These are phyloP conservation scores for Neuroterus valhalla DNA, from an alignment of 1,140 invertebrate genomes.

Conservation along the genomic window DNA sequence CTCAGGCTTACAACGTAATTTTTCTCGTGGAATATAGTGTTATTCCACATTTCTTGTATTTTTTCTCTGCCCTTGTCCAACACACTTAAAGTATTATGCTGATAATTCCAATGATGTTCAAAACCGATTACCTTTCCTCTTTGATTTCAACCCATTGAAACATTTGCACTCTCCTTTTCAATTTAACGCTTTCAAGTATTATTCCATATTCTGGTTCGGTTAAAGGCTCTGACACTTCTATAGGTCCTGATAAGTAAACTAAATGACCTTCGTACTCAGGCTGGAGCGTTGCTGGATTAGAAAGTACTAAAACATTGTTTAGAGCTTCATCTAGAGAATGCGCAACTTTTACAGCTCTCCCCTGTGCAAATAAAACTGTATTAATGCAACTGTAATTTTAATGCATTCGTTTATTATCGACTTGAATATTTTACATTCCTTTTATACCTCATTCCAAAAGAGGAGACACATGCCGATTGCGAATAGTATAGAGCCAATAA, in stretches of 20 bases:
- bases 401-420: conserved; percentile 11
- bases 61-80: too few species aligned
- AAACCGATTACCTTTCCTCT: conserved; percentile 78
- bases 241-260: conserved; percentile 84
- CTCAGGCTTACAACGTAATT: too few species aligned
- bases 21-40: too few species aligned
- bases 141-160: conserved; percentile 91
- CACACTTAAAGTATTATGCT: too few species aligned
- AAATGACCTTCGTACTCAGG: conserved; percentile 83
- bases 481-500: conserved; percentile 78
- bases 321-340: conserved; percentile 83
- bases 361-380: conserved; percentile 70
- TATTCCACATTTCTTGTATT: too few species aligned
- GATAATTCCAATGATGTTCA: conserved; percentile 12
- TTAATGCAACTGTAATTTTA: conserved; percentile 11
- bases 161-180: conserved; percentile 89
- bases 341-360: conserved; percentile 81
- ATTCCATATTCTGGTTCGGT: conserved; percentile 88
- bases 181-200: conserved; percentile 83
- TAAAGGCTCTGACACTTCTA: conserved; percentile 86
- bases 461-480: conserved; percentile 77
- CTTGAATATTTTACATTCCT: conserved; percentile 28
- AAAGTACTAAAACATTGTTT: conserved; percentile 76
- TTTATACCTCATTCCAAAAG: conserved; percentile 84
- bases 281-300: conserved; percentile 74